Base-by-base conservation (phyloP, 2,888 invertebrate species). In the Eugnorisma glareosa region DNA sequence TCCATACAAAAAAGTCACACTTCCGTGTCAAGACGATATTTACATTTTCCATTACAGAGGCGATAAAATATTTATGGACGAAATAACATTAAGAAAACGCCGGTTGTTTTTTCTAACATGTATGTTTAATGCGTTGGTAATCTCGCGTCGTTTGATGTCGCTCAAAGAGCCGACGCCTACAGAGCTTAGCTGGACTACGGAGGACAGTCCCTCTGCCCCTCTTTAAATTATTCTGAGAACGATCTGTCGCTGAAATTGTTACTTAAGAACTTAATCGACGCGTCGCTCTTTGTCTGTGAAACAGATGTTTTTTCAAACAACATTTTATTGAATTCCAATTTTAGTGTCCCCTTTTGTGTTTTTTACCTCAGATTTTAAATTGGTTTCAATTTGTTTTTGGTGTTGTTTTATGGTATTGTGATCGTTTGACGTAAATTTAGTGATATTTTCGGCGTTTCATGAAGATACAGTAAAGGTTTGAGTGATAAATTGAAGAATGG, bases 91-190 rank as follows among this genome's bases (percentile, higher is more conserved):
- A 95, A 94, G 94, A 94, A 93, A 94, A 92, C 92, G 91, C 83
- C 90, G 91, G 91, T 93, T 93, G 92, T 92, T 93, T 92, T 92
- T 93, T 91, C 89, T 90, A 84, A 87, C 93, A 93, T 94, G 94
- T 95, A 94, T 95, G 95, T 95, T 95, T 95, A 95, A 95, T 95
- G 94, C 91, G 91, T 91, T 91, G 90, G 90, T 93, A 93, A 93
- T 94, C 93, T 92, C 77, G 84, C 92, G 92, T 93, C 93, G 92
- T 95, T 96, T 96, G 95, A 96, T 95, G 94, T 95, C 88, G 86
- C 84, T 92, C 91, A 92, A 93, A 93, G 92, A 87, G 82, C 83
- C 89, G 89, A 90, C 94, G 92, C 93, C 93, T 93, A 84, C 80
- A 82, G 91, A 92, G 92, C 94, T 94, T 93, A 93, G 89, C 91